phyloP scores from a whole-genome alignment of 1,140 invertebrate genomes.

The Stenopsyche tienmushanensis region DNA sequence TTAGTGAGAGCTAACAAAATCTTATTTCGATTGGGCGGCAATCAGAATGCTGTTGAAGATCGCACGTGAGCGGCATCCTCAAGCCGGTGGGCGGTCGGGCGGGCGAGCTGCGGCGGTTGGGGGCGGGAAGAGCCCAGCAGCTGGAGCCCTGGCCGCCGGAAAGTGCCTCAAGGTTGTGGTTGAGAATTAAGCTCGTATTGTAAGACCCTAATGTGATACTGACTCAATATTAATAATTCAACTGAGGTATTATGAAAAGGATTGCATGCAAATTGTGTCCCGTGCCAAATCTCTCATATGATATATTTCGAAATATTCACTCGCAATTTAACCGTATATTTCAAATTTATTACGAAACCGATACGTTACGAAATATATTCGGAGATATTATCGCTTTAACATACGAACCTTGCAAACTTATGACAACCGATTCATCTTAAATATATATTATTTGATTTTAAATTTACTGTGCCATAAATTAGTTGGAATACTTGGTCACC shows the following conservation, averaged over 20 bases:
- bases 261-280: conserved; percentile 37
- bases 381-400: too few species aligned
- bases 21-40: conserved; percentile 58
- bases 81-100: conserved; percentile 38
- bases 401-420: too few species aligned
- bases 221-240: conserved; percentile 38
- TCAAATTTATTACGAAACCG: too few species aligned
- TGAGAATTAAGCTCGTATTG: conserved; percentile 37
- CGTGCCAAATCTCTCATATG: too few species aligned
- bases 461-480: too few species aligned
- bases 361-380: too few species aligned
- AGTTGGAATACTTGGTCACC: too few species aligned
- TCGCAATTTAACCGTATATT: not conserved
- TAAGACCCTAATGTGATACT: conserved; percentile 28
- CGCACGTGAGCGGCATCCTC: conserved; percentile 54
- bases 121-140: too few species aligned
- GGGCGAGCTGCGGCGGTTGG: not conserved
- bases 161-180: conserved; percentile 23
- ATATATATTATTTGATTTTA: too few species aligned
- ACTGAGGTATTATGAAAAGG: conserved; percentile 23
- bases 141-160: not conserved
- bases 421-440: too few species aligned
- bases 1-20: conserved; percentile 56
- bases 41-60: conserved; percentile 57
- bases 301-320: not conserved